phyloP scores from a whole-genome alignment of 2,888 invertebrate genomes.

The Halictus ligatus region DNA sequence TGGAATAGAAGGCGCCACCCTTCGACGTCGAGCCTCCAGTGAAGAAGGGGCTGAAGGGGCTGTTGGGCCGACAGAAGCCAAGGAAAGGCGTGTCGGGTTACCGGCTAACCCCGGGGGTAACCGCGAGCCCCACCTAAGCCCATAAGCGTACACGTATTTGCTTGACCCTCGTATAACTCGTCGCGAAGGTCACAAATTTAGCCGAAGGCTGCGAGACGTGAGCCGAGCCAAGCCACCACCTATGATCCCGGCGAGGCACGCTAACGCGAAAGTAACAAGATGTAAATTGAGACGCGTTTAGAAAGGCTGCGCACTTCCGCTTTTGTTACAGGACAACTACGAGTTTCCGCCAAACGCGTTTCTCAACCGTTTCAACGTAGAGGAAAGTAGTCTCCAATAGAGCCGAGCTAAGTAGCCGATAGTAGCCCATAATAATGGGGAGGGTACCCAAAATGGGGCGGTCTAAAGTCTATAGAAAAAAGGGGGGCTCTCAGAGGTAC shows the following conservation, averaged over 20 bases:
- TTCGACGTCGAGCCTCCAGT: constrained; percentile 62
- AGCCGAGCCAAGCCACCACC: constrained; percentile 40
- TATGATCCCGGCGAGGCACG: constrained; percentile 39
- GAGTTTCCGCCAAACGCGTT: neutral
- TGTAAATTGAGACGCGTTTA: constrained; percentile 59
- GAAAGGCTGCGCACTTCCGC: constrained; percentile 39
- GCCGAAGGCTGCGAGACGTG: constrained; percentile 46
- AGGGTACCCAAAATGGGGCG: neutral
- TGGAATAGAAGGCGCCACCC: constrained; percentile 76
- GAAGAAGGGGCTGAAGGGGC: constrained; percentile 77
- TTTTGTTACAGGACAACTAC: neutral
- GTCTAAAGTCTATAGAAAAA: too few relatives aligned
- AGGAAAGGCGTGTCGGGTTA: constrained; percentile 82
- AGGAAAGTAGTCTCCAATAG: too few relatives aligned
- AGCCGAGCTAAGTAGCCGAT: too few relatives aligned
- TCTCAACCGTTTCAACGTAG: neutral
- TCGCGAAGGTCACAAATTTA: constrained; percentile 66
- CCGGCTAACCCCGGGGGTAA: constrained; percentile 80
- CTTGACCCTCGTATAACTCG: constrained; percentile 65
- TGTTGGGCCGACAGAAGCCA: constrained; percentile 84
- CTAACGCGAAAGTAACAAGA: constrained; percentile 53
- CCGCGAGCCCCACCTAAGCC: constrained; percentile 79
- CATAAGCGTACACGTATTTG: constrained; percentile 76
- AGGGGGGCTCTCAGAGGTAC: too few relatives aligned
- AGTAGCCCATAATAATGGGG: neutral